Evolutionary conservation across 2,797 vertebrate genomes (phyloP).

Genomic region (Urophycis tenuis): DNA sequence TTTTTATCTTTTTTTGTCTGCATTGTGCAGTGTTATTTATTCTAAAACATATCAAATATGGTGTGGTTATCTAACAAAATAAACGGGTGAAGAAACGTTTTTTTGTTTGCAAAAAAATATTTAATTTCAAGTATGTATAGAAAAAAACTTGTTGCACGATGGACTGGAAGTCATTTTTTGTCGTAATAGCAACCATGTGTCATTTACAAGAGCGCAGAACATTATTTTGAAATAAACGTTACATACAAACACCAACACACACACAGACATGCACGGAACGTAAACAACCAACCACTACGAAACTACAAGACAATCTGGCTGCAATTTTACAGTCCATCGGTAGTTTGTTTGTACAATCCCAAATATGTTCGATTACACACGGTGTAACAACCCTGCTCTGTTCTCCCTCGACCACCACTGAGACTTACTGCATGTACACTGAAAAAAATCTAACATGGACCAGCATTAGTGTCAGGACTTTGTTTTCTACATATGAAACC

Average conservation of each 20-base stretch:
- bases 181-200: not conserved
- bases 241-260: slow-evolving; percentile 45
- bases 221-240: slow-evolving; percentile 4
- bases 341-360: not conserved
- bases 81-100: not conserved
- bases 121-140: slow-evolving; percentile 88
- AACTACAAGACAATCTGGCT: slow-evolving; percentile 3
- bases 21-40: not conserved
- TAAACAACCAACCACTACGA: slow-evolving; percentile 40
- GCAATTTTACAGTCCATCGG: not conserved
- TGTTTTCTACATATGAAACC: not conserved
- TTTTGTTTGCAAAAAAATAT: slow-evolving; percentile 74
- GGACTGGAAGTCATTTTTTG: slow-evolving; percentile 3
- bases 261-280: slow-evolving; percentile 46
- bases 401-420: not conserved
- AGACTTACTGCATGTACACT: not conserved
- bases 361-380: not conserved
- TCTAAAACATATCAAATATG: not conserved
- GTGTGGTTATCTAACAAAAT: not conserved
- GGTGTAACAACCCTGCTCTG: not conserved
- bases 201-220: not conserved
- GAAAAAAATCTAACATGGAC: not conserved
- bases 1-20: not conserved
- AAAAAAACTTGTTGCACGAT: slow-evolving; percentile 63
- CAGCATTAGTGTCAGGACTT: not conserved